phyloP scores from a whole-genome alignment of 37 sponge, comb jelly and placozoan genomes.

The Geodia barretti region DNA sequence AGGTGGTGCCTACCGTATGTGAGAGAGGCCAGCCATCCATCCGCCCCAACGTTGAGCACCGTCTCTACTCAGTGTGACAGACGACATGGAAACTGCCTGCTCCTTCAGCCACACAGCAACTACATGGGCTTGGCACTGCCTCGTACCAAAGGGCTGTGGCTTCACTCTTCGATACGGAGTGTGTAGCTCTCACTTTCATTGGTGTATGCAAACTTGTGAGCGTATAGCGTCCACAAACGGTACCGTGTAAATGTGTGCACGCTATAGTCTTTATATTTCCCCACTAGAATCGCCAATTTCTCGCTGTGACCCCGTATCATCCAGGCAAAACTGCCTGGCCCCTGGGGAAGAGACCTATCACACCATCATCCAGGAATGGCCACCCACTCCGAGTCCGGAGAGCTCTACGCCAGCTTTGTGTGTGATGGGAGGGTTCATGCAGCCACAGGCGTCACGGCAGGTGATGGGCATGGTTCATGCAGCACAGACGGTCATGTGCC shows the following conservation, averaged over 20 bases:
- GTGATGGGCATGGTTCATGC: conserved; percentile 58
- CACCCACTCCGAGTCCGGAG: conserved; percentile 58
- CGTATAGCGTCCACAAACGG: too few relatives aligned
- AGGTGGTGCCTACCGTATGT: conserved; percentile 31
- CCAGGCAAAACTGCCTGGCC: conserved; percentile 81
- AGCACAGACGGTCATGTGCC: not conserved
- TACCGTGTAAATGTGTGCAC: not conserved
- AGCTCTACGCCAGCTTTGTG: conserved; percentile 83
- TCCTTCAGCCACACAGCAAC: conserved; percentile 90
- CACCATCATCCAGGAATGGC: conserved; percentile 94
- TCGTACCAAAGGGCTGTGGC: conserved; percentile 85
- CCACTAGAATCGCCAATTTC: conserved; percentile 85
- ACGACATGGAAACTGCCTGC: conserved; percentile 79
- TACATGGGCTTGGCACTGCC: conserved; percentile 92
- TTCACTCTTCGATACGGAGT: conserved; percentile 65
- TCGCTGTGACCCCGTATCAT: conserved; percentile 70
- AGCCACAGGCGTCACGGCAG: conserved; percentile 90
- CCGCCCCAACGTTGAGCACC: conserved; percentile 79
- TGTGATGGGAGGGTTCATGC: conserved; percentile 94
- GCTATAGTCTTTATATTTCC: not conserved
- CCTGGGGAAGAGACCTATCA: conserved; percentile 82
- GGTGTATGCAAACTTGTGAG: not conserved
- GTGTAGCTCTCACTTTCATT: not conserved
- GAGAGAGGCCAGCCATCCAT: conserved; percentile 51
- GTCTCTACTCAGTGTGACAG: conserved; percentile 72